phyloP scores from a whole-genome alignment of 2,888 invertebrate species.

The Latheticus oryzae region DNA sequence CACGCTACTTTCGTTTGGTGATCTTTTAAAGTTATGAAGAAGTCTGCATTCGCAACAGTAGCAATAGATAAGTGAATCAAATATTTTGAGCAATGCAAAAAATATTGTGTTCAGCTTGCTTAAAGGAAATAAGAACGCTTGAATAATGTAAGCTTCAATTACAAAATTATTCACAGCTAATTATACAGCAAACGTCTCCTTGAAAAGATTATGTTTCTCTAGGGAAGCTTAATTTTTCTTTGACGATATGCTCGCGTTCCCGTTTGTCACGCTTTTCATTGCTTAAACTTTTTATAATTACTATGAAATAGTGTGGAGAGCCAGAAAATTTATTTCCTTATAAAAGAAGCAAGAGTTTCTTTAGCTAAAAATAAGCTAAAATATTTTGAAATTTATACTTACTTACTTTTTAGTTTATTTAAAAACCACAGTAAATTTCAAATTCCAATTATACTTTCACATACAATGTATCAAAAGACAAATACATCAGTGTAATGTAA shows the following conservation, averaged over 20 bases:
- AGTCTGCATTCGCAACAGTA: constrained; percentile 12
- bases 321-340: constrained; percentile 15
- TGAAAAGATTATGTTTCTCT: constrained; percentile 26
- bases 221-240: constrained; percentile 19
- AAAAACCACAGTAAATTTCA: too few relatives aligned
- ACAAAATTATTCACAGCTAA: constrained; percentile 33
- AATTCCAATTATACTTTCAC: too few relatives aligned
- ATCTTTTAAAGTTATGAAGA: too few relatives aligned
- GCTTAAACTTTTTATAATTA: constrained; percentile 21
- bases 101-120: constrained; percentile 1
- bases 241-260: constrained; percentile 13
- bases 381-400: too few relatives aligned
- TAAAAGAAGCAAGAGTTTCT: too few relatives aligned
- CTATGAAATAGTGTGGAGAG: constrained; percentile 11
- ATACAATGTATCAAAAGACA: too few relatives aligned
- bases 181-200: constrained; percentile 30
- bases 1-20: constrained; percentile 48
- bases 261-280: constrained; percentile 20
- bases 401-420: too few relatives aligned
- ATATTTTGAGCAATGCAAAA: constrained; percentile 11
- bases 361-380: too few relatives aligned
- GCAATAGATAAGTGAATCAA: constrained; percentile 25
- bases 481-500: too few relatives aligned
- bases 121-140: constrained; percentile 13
- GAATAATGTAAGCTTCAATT: constrained; percentile 26